Percentiles rank a stretch among this genome's conserved stretches.
Evolutionary conservation across 1,140 invertebrate species (phyloP).

Genomic region (Ostrea edulis): DNA sequence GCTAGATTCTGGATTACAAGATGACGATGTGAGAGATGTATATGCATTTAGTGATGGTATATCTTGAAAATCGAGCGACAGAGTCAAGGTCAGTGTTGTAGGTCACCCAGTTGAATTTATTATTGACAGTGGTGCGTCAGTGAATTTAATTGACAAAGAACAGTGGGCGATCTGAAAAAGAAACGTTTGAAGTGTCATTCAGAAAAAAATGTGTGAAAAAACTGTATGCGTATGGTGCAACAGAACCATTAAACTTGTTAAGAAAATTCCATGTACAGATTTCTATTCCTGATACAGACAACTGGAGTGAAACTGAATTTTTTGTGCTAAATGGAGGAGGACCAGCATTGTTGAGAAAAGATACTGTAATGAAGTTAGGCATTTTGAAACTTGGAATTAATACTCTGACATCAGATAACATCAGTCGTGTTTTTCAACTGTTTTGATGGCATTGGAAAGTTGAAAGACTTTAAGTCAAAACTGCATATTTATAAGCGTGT

Average conservation of each 20-base stretch:
- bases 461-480: too few species aligned
- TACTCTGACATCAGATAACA: too few species aligned
- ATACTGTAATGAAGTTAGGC: background rate
- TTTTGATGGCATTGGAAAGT: too few species aligned
- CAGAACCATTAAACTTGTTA: constrained; percentile 1
- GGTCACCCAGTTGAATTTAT: constrained; percentile 39
- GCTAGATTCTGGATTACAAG: background rate
- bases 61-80: background rate
- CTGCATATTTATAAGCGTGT: too few species aligned
- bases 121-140: constrained; percentile 55
- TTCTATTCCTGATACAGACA: too few species aligned
- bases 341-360: background rate
- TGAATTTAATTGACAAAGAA: constrained; percentile 47
- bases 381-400: too few species aligned
- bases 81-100: constrained; percentile 41
- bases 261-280: too few species aligned
- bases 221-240: too few species aligned
- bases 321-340: background rate
- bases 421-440: too few species aligned
- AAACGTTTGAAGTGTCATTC: background rate
- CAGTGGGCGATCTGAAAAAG: constrained; percentile 45
- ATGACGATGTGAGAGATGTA: background rate
- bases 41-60: constrained; percentile 20
- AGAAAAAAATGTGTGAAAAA: background rate
- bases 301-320: too few species aligned